A percentile compares a stretch with the other conserved stretches of the same genome.
Evolutionary conservation across 2,797 vertebrate species (phyloP).

Genomic region (Crenuchus spilurus): DNA sequence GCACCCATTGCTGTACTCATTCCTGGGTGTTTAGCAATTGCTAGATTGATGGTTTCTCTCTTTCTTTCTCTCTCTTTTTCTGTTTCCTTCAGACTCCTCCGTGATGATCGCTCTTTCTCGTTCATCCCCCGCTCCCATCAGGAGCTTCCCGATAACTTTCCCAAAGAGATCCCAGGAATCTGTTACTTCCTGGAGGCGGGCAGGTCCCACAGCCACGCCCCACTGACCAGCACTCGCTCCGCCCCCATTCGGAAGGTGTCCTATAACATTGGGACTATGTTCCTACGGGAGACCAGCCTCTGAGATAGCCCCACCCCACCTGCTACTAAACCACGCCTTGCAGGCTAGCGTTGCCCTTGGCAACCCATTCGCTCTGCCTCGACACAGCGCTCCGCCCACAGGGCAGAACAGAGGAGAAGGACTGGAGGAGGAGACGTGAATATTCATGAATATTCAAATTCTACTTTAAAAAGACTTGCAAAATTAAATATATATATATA

Average conservation of each 20-base stretch:
- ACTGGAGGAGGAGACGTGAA: slow-evolving; percentile 15
- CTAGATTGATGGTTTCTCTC: neutral
- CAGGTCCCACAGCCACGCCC: slow-evolving; percentile 85
- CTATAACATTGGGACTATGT: slow-evolving; percentile 99
- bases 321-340: slow-evolving; percentile 24
- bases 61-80: neutral
- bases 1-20: no score
- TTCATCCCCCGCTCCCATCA: slow-evolving; percentile 93
- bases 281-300: slow-evolving; percentile 98
- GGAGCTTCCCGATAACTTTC: slow-evolving; percentile 98
- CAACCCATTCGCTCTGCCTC: slow-evolving; percentile 32
- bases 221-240: slow-evolving; percentile 81
- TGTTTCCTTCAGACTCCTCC: slow-evolving; percentile 82
- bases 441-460: slow-evolving; percentile 46
- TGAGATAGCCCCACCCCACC: slow-evolving; percentile 72
- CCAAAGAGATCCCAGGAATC: slow-evolving; percentile 96
- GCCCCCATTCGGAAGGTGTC: slow-evolving; percentile 94
- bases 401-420: slow-evolving; percentile 11
- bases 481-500: slow-evolving; percentile 50
- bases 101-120: slow-evolving; percentile 90
- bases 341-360: slow-evolving; percentile 46
- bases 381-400: slow-evolving; percentile 9
- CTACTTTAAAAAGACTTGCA: slow-evolving; percentile 42
- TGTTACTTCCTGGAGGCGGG: slow-evolving; percentile 97
- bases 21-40: no score